phyloP scores from a whole-genome alignment of 2,888 invertebrate species.

The Lochmaea capreae region DNA sequence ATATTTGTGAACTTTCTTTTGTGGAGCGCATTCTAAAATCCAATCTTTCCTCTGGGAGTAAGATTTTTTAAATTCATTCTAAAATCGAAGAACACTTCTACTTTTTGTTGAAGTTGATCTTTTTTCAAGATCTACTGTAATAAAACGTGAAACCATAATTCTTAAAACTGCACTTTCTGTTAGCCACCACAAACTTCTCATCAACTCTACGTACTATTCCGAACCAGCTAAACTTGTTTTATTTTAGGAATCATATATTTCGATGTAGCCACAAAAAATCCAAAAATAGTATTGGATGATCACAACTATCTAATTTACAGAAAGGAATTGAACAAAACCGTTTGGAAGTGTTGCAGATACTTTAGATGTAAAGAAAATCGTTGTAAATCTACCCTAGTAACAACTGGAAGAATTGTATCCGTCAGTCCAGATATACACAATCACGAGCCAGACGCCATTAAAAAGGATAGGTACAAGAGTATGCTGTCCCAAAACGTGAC shows the following conservation, averaged over 20 bases:
- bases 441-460: slow-evolving; percentile 46
- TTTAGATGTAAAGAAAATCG: slow-evolving; percentile 52
- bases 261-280: slow-evolving; percentile 56
- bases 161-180: too few relatives aligned
- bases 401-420: slow-evolving; percentile 53
- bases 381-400: slow-evolving; percentile 55
- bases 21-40: too few relatives aligned
- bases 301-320: slow-evolving; percentile 53
- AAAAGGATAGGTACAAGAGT: slow-evolving; percentile 50
- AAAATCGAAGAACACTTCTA: too few relatives aligned
- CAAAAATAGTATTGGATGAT: slow-evolving; percentile 55
- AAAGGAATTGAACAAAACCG: slow-evolving; percentile 53
- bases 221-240: neutral
- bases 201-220: neutral
- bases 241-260: slow-evolving; percentile 55
- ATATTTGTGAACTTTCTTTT: too few relatives aligned
- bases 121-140: too few relatives aligned
- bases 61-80: too few relatives aligned
- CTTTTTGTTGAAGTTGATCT: too few relatives aligned
- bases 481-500: slow-evolving; percentile 54
- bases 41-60: too few relatives aligned
- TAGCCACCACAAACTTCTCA: neutral
- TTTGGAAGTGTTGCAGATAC: slow-evolving; percentile 56
- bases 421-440: slow-evolving; percentile 53
- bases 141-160: too few relatives aligned